Evolutionary conservation across 1,140 invertebrate genomes (phyloP).

Genomic region (Pseudomyrmex dendroicus): DNA sequence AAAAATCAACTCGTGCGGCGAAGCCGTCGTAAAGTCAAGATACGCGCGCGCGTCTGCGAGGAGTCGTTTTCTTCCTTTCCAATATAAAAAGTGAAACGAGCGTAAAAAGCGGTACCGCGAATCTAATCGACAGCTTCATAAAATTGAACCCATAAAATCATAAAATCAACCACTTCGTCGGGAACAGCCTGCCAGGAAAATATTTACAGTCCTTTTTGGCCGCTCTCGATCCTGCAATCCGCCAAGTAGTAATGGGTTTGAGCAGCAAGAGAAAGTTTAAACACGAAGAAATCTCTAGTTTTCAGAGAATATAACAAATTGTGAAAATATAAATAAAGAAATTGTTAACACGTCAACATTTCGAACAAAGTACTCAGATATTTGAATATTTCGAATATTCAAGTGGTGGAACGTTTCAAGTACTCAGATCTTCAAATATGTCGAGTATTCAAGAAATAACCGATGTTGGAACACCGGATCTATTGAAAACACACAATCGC

Average conservation of each 20-base stretch:
- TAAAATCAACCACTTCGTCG: slow-evolving; percentile 82
- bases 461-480: too few species aligned
- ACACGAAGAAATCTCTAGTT: neutral
- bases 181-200: slow-evolving; percentile 75
- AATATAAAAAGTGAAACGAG: slow-evolving; percentile 63
- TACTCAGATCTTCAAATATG: too few species aligned
- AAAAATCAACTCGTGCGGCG: slow-evolving; percentile 53
- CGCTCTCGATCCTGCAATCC: slow-evolving; percentile 73
- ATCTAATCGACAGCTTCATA: slow-evolving; percentile 85
- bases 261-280: slow-evolving; percentile 19
- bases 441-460: too few species aligned
- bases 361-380: neutral
- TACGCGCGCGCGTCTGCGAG: slow-evolving; percentile 37
- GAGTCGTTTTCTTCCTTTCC: slow-evolving; percentile 4
- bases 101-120: slow-evolving; percentile 74
- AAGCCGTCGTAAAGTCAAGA: slow-evolving; percentile 56
- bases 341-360: neutral
- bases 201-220: slow-evolving; percentile 80
- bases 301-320: neutral
- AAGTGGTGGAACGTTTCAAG: too few species aligned
- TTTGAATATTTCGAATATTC: too few species aligned
- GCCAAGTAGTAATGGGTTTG: slow-evolving; percentile 62
- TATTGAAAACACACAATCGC: too few species aligned
- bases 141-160: slow-evolving; percentile 84
- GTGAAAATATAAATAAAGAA: neutral